Evolutionary conservation across 64 coral and sea anemone genomes (phyloP), one percentile per base, ranked within the genome.

Genomic region (Anthopleura sola): DNA sequence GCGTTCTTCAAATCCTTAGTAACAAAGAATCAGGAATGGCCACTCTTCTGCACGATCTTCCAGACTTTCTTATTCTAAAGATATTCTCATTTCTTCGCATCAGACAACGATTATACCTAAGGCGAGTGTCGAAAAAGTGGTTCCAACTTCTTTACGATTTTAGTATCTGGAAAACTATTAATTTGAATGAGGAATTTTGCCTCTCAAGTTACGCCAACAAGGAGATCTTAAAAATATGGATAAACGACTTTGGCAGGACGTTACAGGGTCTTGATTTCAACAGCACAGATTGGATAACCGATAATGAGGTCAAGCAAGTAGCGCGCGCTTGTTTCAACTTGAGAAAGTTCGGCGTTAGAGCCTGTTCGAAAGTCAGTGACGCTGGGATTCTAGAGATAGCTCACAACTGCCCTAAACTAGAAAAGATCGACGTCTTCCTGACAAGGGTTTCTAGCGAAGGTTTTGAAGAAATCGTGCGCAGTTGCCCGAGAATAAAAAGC

Each of bases 71-170:
- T 8, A 24, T 81, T 36, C 39, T 81, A 5, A 81, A 81, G 19
- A 46, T 81, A 4, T 81, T 81, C 49, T 53, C 38, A 49, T 81
- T 81, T 53, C 49, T 81, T 46, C 17, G 39, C 39, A 81, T 81
- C 26, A 81, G n/a, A 36, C 9, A 46, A 19, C 78, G 78, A 20
- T 19, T 81, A 18, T 46, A 23, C 28, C 78, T 81, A 29, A 20
- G 78, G 38, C 49, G 78, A 9, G 78, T 81, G 23, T 81, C 20
- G 1, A 48, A 36, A 36, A 81, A 48, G 32, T 81, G 78, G 78
- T 40, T 44, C 26, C 78, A 81, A 53, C 39, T 81, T 14, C 78
- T 81, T 81, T 81, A 48, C 23, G 78, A 81, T 28, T 81, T 81
- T 17, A 81, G 78, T 37, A 81, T 81, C 39, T 81, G 78, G 78